Percentiles rank a stretch among this genome's conserved stretches.
Evolutionary conservation across 2,888 invertebrate species (phyloP).

Genomic region (Drosophila emarginata): DNA sequence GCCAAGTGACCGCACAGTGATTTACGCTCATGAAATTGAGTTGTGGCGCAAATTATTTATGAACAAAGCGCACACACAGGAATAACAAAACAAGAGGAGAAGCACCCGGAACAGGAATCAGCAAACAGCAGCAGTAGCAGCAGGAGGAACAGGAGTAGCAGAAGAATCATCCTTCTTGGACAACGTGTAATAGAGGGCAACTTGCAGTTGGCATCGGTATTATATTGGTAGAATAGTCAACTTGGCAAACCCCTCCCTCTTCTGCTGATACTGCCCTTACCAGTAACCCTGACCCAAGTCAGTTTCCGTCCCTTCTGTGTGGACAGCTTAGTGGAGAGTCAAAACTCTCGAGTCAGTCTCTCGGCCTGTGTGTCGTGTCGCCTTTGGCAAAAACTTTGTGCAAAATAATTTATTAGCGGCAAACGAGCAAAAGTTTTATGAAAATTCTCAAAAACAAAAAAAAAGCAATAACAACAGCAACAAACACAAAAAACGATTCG

Average conservation of each 20-base stretch:
- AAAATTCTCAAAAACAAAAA: constrained; percentile 50
- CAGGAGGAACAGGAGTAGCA: neutral
- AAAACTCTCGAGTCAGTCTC: constrained; percentile 18
- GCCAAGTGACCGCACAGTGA: constrained; percentile 71
- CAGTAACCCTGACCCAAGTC: neutral
- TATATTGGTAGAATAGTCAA: neutral
- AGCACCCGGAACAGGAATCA: constrained; percentile 8
- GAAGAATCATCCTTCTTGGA: constrained; percentile 20
- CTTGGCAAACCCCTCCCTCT: neutral
- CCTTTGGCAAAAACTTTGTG: constrained; percentile 54
- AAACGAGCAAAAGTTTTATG: constrained; percentile 73
- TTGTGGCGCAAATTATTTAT: constrained; percentile 74
- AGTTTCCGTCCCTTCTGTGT: constrained; percentile 45
- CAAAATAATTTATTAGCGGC: constrained; percentile 74
- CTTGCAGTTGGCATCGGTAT: neutral
- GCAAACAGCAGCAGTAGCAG: neutral
- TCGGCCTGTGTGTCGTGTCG: constrained; percentile 28
- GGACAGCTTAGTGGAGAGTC: constrained; percentile 55
- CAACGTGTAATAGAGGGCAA: constrained; percentile 35
- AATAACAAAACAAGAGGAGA: constrained; percentile 49
- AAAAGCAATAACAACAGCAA: constrained; percentile 1
- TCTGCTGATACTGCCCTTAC: neutral
- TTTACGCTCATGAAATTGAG: constrained; percentile 76
- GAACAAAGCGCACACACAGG: constrained; percentile 70
- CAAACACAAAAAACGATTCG: constrained; percentile 29